Percentiles rank a stretch among this genome's conserved stretches.
phyloP scores from a whole-genome alignment of 2,113 vertebrate species.

The Merops nubicus region DNA sequence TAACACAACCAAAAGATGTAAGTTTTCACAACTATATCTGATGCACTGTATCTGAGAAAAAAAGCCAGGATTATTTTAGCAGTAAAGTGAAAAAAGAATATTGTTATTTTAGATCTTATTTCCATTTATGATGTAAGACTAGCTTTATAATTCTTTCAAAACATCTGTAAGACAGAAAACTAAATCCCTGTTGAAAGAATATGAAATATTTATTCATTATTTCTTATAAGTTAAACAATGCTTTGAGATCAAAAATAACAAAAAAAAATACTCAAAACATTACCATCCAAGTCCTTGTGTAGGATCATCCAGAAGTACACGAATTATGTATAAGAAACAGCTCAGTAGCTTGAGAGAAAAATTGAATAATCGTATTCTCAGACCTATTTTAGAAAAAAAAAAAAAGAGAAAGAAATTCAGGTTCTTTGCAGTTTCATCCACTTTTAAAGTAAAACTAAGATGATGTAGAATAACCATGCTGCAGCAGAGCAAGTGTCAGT shows the following conservation, averaged over 20 bases:
- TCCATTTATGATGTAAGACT: not conserved
- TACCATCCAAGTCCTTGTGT: slow-evolving; percentile 80
- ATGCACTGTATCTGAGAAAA: not conserved
- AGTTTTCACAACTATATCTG: not conserved
- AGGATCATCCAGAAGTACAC: slow-evolving; percentile 82
- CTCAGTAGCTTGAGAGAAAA: slow-evolving; percentile 87
- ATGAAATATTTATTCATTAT: not conserved
- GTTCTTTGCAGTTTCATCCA: not conserved
- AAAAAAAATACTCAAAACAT: not conserved
- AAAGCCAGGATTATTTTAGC: not conserved
- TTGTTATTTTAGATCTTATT: not conserved
- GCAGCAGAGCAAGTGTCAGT: not conserved
- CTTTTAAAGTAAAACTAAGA: not conserved
- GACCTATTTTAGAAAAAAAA: slow-evolving; percentile 75
- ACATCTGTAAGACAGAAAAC: not conserved
- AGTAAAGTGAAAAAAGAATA: not conserved
- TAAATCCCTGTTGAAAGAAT: not conserved
- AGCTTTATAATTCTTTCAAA: not conserved
- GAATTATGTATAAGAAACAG: slow-evolving; percentile 84
- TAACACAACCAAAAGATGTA: not conserved
- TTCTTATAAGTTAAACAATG: not conserved
- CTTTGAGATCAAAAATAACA: not conserved
- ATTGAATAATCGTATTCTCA: slow-evolving; percentile 87
- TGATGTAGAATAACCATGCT: not conserved
- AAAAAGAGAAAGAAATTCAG: not conserved